phyloP scores from a whole-genome alignment of 2,888 invertebrate genomes.

The Phania funesta region DNA sequence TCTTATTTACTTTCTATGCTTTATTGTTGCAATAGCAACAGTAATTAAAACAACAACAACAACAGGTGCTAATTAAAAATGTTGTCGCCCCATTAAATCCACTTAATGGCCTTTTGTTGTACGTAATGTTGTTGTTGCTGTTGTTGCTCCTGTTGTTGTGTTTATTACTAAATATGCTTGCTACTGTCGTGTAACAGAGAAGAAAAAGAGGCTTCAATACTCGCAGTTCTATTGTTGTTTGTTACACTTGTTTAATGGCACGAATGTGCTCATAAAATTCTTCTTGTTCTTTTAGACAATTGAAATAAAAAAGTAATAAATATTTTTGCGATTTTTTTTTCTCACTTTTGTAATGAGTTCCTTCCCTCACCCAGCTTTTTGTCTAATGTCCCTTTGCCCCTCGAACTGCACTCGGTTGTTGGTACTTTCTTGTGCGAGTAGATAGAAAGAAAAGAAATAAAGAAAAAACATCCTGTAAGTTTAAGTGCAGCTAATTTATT shows the following conservation, averaged over 20 bases:
- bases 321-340: not conserved
- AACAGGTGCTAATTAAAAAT: constrained; percentile 79
- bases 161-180: constrained; percentile 17
- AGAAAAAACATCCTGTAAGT: constrained; percentile 7
- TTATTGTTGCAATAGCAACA: constrained; percentile 14
- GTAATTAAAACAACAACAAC: constrained; percentile 63
- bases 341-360: not conserved
- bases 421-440: not conserved
- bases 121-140: not conserved
- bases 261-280: constrained; percentile 36
- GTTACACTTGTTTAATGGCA: not conserved
- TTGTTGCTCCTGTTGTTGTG: too few species aligned
- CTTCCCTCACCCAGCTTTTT: not conserved
- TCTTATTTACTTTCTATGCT: not conserved
- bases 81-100: constrained; percentile 78
- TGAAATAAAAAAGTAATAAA: constrained; percentile 56
- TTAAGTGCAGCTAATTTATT: constrained; percentile 39
- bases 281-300: constrained; percentile 44
- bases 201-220: not conserved
- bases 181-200: constrained; percentile 3
- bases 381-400: not conserved
- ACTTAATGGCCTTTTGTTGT: constrained; percentile 61
- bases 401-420: not conserved
- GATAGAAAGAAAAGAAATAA: not conserved
- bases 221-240: not conserved